phyloP scores from a whole-genome alignment of 2,888 invertebrate genomes.

The Agrilus biguttatus region DNA sequence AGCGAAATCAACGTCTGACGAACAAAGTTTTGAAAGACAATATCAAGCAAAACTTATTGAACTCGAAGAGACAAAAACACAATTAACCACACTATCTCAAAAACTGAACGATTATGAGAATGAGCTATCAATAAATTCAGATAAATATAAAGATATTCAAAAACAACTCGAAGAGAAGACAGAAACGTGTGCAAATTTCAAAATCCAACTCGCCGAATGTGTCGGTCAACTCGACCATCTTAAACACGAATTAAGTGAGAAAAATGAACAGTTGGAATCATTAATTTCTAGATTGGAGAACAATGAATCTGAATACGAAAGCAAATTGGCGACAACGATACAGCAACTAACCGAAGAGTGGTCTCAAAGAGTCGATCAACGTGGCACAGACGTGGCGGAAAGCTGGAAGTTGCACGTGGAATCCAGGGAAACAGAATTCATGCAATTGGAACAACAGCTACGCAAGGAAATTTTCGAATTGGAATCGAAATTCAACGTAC shows the following conservation, averaged over 20 bases:
- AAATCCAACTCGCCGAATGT: too few species aligned
- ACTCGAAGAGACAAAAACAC: slow-evolving; percentile 8
- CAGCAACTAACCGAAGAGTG: slow-evolving; percentile 26
- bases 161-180: too few species aligned
- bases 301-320: slow-evolving; percentile 27
- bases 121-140: too few species aligned
- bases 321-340: slow-evolving; percentile 16
- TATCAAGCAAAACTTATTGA: slow-evolving; percentile 5
- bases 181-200: too few species aligned
- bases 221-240: not conserved
- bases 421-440: slow-evolving; percentile 48
- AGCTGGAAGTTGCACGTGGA: slow-evolving; percentile 55
- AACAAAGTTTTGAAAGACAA: slow-evolving; percentile 2
- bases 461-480: slow-evolving; percentile 36
- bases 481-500: slow-evolving; percentile 28
- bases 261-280: slow-evolving; percentile 15
- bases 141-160: too few species aligned
- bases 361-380: slow-evolving; percentile 46
- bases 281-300: slow-evolving; percentile 16
- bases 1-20: not conserved
- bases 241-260: slow-evolving; percentile 4
- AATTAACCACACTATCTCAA: too few species aligned
- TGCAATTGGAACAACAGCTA: slow-evolving; percentile 35
- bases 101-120: too few species aligned
- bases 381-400: slow-evolving; percentile 52